Conservation (phyloP, 2,113 vertebrate genomes). For the Xiphorhynchus elegans region DNA sequence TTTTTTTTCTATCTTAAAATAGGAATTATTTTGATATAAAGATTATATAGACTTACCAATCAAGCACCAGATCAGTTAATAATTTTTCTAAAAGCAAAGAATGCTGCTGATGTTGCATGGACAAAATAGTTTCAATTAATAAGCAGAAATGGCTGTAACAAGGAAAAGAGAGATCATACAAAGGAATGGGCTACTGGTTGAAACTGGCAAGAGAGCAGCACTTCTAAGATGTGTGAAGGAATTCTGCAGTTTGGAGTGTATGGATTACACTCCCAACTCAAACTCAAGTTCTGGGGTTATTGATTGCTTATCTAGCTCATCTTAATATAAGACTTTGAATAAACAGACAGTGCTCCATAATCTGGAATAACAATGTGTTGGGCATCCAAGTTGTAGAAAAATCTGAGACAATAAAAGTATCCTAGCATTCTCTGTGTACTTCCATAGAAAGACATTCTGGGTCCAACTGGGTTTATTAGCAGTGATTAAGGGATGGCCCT, state of each 20-base stretch:
- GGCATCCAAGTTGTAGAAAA: background rate
- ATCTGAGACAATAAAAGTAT: background rate
- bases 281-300: background rate
- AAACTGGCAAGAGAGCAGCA: background rate
- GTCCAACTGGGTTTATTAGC: background rate
- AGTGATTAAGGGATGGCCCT: background rate
- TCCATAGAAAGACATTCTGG: background rate
- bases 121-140: background rate
- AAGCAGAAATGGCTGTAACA: background rate
- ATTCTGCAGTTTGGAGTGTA: background rate
- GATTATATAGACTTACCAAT: background rate
- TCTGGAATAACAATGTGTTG: background rate
- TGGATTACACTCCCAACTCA: background rate
- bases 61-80: background rate
- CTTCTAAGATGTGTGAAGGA: background rate
- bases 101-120: background rate
- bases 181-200: background rate
- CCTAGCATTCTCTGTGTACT: background rate
- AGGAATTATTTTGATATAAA: background rate
- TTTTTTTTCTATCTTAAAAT: background rate
- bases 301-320: background rate
- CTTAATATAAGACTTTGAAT: background rate
- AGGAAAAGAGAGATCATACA: background rate
- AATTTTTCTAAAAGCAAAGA: background rate
- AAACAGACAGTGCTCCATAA: background rate